phyloP scores from a whole-genome alignment of 2,888 invertebrate genomes.

The Drosophila borborema region DNA sequence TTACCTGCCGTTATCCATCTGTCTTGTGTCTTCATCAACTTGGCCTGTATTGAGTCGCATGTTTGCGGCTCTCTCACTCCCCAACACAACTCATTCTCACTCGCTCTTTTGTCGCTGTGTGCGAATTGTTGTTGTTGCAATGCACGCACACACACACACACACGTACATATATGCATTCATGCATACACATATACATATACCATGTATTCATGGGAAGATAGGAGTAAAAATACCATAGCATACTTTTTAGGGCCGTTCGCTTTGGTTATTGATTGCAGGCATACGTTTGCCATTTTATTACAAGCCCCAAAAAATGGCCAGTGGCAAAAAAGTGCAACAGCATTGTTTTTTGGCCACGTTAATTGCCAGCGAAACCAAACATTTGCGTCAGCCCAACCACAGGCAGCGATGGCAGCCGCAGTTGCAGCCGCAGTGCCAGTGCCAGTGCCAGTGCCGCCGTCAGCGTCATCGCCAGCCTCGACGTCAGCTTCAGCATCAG shows the following conservation, averaged over 20 bases:
- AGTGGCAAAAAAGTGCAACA: conserved; percentile 43
- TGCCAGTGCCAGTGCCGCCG: neutral
- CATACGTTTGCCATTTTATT: conserved; percentile 79
- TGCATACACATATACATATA: neutral
- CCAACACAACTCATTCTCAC: conserved; percentile 1
- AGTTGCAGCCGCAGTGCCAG: conserved; percentile 17
- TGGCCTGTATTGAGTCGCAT: conserved; percentile 77
- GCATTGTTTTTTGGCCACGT: conserved; percentile 64
- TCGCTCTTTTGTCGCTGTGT: conserved; percentile 34
- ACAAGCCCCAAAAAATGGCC: conserved; percentile 61
- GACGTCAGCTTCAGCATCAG: conserved; percentile 8
- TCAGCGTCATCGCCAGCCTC: conserved; percentile 1
- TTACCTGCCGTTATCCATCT: conserved; percentile 78
- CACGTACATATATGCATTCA: neutral
- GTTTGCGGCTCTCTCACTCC: conserved; percentile 49
- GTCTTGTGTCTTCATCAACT: conserved; percentile 80
- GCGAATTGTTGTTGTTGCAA: conserved; percentile 20
- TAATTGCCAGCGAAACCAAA: conserved; percentile 80
- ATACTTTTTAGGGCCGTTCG: conserved; percentile 46
- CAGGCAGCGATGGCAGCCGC: conserved; percentile 51
- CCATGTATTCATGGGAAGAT: neutral
- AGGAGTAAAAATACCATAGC: conserved; percentile 37
- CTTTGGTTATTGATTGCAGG: conserved; percentile 75
- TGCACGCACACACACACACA: conserved; percentile 4
- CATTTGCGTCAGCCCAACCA: conserved; percentile 71